Base-by-base conservation (phyloP, 2,797 vertebrate genomes). In the Spinus olivaceus region DNA sequence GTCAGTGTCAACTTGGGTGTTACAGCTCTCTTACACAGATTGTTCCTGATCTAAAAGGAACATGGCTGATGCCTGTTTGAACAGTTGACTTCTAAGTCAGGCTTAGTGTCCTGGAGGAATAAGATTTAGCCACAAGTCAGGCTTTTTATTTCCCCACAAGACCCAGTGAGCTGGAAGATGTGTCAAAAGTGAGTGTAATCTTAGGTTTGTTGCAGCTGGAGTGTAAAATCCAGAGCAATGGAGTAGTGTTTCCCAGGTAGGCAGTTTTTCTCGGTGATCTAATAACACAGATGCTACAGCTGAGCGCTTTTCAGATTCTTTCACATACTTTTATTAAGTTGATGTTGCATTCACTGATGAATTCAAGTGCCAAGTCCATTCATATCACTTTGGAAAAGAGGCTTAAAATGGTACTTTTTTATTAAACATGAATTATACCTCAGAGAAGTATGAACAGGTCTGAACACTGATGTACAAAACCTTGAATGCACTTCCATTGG, bases 301-400 rank as follows among this genome's bases (percentile, higher is more conserved):
- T 82, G 69, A 92, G 63, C 63, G 71, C 67, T 88, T 95, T 91
- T 87, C 67, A 96, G 69, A 54, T 89, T 94, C 54, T 92, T 96
- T 93, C 42, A 94, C 53, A 10, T 66, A 95, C 65, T 94, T 96
- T 96, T 97, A 97, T 97, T 97, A 92, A 42, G 84, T 92, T 94
- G 91, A 51, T 74, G 35, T 90, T 94, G 94, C 91, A 90, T 93
- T 96, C 66, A 66, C 32, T 66, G 47, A 70, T 86, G 41, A 80
- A 67, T 69, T 90, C 35, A 73, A 57, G 67, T 90, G 77, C 90
- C 93, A 93, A 84, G 77, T 83, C 74, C 53, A 66, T 90, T 83
- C 35, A n/a, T 78, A 66, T 42, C 66, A 76, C 70, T 87, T 96
- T 86, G 85, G 79, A 94, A 96, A 84, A 88, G 78, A 96, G 51